These are phyloP conservation scores for Osmoderma eremita DNA, from an alignment of 2,888 invertebrate genomes.

Conservation along the genomic window DNA sequence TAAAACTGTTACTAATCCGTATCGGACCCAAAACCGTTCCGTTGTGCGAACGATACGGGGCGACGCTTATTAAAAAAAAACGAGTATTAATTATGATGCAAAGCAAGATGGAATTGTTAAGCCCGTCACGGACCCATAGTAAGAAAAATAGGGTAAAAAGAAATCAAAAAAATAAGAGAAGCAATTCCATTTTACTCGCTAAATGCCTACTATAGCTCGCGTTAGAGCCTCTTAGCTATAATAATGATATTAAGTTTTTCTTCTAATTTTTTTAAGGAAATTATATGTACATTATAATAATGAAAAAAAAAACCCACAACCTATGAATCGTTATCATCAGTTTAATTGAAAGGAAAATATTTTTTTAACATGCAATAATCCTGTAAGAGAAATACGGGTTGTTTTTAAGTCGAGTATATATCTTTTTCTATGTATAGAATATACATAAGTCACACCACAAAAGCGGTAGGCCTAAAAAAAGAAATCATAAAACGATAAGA, in stretches of 20 bases:
- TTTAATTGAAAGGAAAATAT: slow-evolving; percentile 16
- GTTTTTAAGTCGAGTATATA: not conserved
- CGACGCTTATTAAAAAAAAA: slow-evolving; percentile 7
- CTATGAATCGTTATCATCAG: slow-evolving; percentile 40
- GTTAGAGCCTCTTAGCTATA: slow-evolving; percentile 43
- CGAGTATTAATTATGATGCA: slow-evolving; percentile 32
- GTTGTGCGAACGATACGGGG: not conserved
- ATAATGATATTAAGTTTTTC: slow-evolving; percentile 31
- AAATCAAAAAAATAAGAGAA: not conserved
- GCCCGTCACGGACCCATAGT: not conserved
- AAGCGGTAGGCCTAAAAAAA: slow-evolving; percentile 34
- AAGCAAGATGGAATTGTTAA: slow-evolving; percentile 40
- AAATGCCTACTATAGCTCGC: slow-evolving; percentile 41
- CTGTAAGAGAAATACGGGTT: slow-evolving; percentile 30
- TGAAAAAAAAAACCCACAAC: slow-evolving; percentile 46
- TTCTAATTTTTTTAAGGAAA: slow-evolving; percentile 12
- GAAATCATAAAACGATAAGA: slow-evolving; percentile 17
- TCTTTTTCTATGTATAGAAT: slow-evolving; percentile 15
- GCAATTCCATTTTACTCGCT: slow-evolving; percentile 43
- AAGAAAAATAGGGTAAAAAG: not conserved
- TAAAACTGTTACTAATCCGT: slow-evolving; percentile 48
- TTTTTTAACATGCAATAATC: slow-evolving; percentile 31
- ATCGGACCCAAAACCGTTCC: slow-evolving; percentile 19
- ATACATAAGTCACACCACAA: slow-evolving; percentile 32
- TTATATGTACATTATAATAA: slow-evolving; percentile 40